A percentile compares a stretch with the other conserved stretches of the same genome.
Conservation (phyloP, 2,888 invertebrate species). For the Eilema depressum region DNA sequence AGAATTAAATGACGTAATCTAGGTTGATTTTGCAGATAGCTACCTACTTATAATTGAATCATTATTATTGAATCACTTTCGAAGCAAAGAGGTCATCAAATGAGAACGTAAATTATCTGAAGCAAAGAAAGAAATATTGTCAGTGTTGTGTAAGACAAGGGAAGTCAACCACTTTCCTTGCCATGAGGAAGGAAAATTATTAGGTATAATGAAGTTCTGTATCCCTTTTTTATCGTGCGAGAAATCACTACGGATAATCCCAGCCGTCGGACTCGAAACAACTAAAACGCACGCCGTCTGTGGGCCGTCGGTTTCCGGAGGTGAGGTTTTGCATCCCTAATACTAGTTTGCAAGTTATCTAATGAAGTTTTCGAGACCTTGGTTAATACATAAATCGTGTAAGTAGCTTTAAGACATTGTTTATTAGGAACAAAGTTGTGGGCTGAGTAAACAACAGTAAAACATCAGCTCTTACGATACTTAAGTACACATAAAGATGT, state of each 20-base stretch:
- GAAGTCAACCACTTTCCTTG: background rate
- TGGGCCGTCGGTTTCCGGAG: too few relatives aligned
- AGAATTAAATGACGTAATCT: conserved; percentile 4
- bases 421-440: too few relatives aligned
- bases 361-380: too few relatives aligned
- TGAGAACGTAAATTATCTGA: conserved; percentile 11
- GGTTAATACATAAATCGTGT: too few relatives aligned
- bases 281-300: too few relatives aligned
- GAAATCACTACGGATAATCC: too few relatives aligned
- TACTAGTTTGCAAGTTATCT: background rate
- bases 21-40: conserved; percentile 26
- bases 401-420: too few relatives aligned
- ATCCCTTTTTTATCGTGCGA: too few relatives aligned
- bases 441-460: too few relatives aligned
- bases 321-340: background rate
- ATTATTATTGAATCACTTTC: conserved; percentile 29
- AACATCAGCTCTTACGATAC: too few relatives aligned
- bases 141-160: conserved; percentile 5
- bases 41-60: background rate
- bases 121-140: conserved; percentile 6
- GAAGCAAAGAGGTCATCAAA: conserved; percentile 13
- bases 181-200: background rate
- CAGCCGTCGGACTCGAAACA: too few relatives aligned
- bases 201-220: background rate
- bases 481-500: too few relatives aligned